phyloP scores from a whole-genome alignment of 2,888 invertebrate genomes.

The Cybosia mesomella region DNA sequence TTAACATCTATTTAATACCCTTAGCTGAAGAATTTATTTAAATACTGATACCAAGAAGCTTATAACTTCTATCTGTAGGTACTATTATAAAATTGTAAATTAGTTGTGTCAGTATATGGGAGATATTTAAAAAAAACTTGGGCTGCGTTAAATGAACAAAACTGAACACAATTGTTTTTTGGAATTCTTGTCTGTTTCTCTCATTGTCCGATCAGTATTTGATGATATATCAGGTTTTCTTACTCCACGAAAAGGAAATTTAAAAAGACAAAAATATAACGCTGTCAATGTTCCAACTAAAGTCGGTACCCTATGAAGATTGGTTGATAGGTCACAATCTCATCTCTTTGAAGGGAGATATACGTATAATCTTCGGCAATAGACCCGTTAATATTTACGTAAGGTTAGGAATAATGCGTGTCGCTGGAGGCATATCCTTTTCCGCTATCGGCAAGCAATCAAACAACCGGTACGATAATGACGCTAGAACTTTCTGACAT shows the following conservation, averaged over 20 bases:
- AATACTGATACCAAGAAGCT: too few species aligned
- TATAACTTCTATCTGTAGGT: too few species aligned
- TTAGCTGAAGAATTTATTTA: too few species aligned
- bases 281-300: not conserved
- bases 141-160: too few species aligned
- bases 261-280: not conserved
- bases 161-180: too few species aligned
- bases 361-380: constrained; percentile 49
- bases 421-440: constrained; percentile 58
- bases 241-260: not conserved
- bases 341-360: constrained; percentile 6
- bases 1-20: too few species aligned
- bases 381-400: constrained; percentile 68
- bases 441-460: constrained; percentile 72
- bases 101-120: too few species aligned
- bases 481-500: constrained; percentile 61
- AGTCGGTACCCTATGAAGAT: not conserved
- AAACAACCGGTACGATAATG: constrained; percentile 73
- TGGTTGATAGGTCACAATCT: constrained; percentile 4
- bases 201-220: too few species aligned
- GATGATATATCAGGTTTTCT: not conserved
- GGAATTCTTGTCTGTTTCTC: too few species aligned
- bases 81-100: too few species aligned
- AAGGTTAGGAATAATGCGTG: constrained; percentile 66
- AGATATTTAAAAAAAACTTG: too few species aligned